Evolutionary conservation across 2,113 vertebrate species (phyloP).

Genomic region (Apaloderma vittatum): DNA sequence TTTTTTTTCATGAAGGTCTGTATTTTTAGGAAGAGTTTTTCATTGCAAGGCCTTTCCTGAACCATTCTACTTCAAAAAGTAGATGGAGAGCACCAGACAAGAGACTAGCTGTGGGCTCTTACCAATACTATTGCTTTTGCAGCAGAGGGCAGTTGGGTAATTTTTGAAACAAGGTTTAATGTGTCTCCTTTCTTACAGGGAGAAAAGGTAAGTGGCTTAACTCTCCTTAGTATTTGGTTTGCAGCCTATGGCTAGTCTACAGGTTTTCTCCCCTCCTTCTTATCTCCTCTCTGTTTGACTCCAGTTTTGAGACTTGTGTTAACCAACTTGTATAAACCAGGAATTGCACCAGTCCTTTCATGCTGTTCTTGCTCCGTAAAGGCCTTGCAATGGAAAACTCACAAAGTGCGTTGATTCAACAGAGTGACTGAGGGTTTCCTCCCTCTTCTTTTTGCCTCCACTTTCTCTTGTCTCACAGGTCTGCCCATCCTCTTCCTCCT

Average conservation of each 20-base stretch:
- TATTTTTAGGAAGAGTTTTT: conserved; percentile 81
- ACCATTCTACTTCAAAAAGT: conserved; percentile 71
- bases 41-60: conserved; percentile 86
- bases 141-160: conserved; percentile 73
- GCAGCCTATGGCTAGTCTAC: conserved; percentile 82
- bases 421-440: conserved; percentile 89
- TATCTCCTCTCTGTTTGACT: conserved; percentile 49
- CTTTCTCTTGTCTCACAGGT: conserved; percentile 77
- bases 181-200: conserved; percentile 30
- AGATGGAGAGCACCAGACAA: conserved; percentile 79
- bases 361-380: conserved; percentile 52
- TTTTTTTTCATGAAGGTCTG: conserved; percentile 58
- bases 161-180: conserved; percentile 34
- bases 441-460: conserved; percentile 82
- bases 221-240: conserved; percentile 67
- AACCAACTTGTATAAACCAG: not conserved
- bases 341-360: not conserved
- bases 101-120: conserved; percentile 86
- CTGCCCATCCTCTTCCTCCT: conserved; percentile 76
- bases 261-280: not conserved
- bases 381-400: conserved; percentile 91
- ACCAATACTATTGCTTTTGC: conserved; percentile 69
- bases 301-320: not conserved
- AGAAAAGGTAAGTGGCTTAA: conserved; percentile 66
- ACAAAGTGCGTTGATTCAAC: conserved; percentile 77